Base-by-base conservation (phyloP, 2,888 invertebrate genomes). In the Acrobasis consociella region DNA sequence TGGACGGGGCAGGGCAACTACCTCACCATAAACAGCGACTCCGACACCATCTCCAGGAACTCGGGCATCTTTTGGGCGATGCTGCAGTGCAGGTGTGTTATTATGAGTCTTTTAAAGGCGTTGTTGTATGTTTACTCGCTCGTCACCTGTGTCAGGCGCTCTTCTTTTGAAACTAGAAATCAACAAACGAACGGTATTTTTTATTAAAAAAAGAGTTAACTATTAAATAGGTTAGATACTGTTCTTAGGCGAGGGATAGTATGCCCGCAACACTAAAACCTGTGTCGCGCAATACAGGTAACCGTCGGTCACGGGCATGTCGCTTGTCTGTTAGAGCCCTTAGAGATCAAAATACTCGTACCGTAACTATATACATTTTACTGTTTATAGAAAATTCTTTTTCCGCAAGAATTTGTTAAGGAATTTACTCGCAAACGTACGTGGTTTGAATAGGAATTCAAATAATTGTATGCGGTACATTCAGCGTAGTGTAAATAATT, bases 21-120 rank as follows among this genome's bases (percentile, higher is more conserved):
- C 68, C 82, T 99, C 62, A 97, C 99, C 0, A 93, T 97, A 63
- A 99, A 99, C 93, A 99, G 99, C 70, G 95, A 96, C 70, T 90
- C 95, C 0, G 94, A 95, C 0, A 99, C 97, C 0, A 98, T 99
- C 81, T 96, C 97, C 9, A 94, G 99, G 72, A 99, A 99, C 88
- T 97, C 98, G 11, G 99, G 99, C 11, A 94, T 99, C 58, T 99
- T 99, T 86, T 99, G 99, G 99, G 99, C 99, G 0, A 95, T 99
- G 90, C 93, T 99, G 68, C 99, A 99, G 85, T 96, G 96, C 93
- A 97, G 97, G 97, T 96, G 82, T 67, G 60, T 13, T 13, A 42
- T 58, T 9, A 31, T 8, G 31, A 31, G 5, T 1, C 2, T 31
- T 31, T 31, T 31, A 31, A 31, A 31, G 31, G 31, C 7, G 2